A percentile compares a stretch with the other conserved stretches of the same genome.
These are phyloP conservation scores for Syritta pipiens DNA, from an alignment of 2,888 invertebrate genomes.

Conservation along the genomic window DNA sequence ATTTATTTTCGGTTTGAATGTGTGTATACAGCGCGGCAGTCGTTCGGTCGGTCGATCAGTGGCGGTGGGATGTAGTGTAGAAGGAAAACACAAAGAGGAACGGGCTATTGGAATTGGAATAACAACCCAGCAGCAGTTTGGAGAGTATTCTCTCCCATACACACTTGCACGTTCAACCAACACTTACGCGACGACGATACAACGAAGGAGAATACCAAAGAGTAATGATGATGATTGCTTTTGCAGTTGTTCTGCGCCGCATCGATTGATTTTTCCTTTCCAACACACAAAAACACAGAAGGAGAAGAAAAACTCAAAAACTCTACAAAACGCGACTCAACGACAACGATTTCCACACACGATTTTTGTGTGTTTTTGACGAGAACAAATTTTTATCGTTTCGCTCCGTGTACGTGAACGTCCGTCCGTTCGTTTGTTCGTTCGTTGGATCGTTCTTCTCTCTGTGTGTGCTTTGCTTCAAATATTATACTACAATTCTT, in stretches of 20 bases:
- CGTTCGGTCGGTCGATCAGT: not conserved
- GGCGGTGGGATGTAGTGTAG: conserved; percentile 14
- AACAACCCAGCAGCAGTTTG: too few species aligned
- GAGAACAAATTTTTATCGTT: too few species aligned
- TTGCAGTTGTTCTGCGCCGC: conserved; percentile 71
- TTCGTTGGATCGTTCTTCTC: too few species aligned
- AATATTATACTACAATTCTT: too few species aligned
- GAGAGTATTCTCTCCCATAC: not conserved
- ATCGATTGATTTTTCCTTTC: conserved; percentile 71
- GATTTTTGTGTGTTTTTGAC: too few species aligned
- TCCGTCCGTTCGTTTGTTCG: too few species aligned
- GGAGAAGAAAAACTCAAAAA: conserved; percentile 3
- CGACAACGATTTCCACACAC: too few species aligned
- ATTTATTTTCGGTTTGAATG: conserved; percentile 7
- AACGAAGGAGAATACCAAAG: conserved; percentile 50
- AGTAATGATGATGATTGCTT: conserved; percentile 69
- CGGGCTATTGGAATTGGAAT: conserved; percentile 37
- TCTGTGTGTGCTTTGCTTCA: too few species aligned
- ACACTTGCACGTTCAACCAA: not conserved
- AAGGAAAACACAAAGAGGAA: conserved; percentile 48
- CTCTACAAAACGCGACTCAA: too few species aligned
- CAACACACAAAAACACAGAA: conserved; percentile 23
- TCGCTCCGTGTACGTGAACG: too few species aligned
- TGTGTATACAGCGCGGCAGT: conserved; percentile 1
- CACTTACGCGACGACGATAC: conserved; percentile 26